phyloP scores from a whole-genome alignment of 2,797 vertebrate species.

The Iguana delicatissima region DNA sequence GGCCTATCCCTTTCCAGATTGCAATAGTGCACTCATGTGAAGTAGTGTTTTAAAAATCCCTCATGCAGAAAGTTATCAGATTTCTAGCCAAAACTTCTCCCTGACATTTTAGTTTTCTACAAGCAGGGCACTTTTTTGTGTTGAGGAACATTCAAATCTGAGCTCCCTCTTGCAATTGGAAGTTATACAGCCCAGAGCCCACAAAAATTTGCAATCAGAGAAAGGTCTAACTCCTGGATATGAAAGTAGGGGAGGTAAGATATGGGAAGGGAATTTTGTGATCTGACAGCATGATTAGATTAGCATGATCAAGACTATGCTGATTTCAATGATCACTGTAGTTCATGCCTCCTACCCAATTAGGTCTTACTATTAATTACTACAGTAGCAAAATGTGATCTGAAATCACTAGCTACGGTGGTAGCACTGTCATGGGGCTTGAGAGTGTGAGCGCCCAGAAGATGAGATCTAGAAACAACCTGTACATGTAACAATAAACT shows the following conservation, averaged over 20 bases:
- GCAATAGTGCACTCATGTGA: neutral
- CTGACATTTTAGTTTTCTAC: too few species aligned
- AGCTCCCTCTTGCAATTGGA: neutral
- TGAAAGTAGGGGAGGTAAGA: neutral
- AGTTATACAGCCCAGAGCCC: neutral
- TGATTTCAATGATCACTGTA: neutral
- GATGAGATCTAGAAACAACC: neutral
- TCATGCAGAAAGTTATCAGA: neutral
- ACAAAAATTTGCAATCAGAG: neutral
- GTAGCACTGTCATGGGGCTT: too few species aligned
- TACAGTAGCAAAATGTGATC: neutral
- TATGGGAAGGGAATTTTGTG: neutral
- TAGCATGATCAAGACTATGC: neutral
- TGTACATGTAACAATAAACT: neutral
- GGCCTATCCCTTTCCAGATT: neutral
- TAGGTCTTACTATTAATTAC: too few species aligned
- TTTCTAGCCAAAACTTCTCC: neutral
- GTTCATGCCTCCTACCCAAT: neutral
- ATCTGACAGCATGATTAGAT: neutral
- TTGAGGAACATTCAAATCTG: neutral
- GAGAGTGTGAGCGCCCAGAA: neutral
- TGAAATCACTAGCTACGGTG: neutral
- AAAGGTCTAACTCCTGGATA: neutral
- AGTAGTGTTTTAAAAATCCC: neutral
- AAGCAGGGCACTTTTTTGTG: neutral